Conservation (phyloP, 2,113 vertebrate genomes). For the Meleagris gallopavo region DNA sequence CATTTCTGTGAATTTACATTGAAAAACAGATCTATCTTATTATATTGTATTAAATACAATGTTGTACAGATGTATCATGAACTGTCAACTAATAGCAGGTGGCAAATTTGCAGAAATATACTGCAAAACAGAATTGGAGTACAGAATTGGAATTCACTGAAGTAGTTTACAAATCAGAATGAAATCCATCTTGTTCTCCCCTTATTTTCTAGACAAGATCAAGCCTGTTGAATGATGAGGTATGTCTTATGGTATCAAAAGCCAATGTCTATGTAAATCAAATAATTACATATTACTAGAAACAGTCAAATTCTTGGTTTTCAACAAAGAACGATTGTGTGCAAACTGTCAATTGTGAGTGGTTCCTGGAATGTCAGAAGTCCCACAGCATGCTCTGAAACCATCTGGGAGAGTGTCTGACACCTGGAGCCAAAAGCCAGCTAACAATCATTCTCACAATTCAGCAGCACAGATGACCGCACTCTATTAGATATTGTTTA, state of each 20-base stretch:
- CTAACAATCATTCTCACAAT: background rate
- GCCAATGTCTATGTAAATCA: background rate
- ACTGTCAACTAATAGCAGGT: background rate
- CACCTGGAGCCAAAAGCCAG: background rate
- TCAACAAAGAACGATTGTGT: background rate
- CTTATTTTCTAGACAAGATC: background rate
- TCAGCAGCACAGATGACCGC: background rate
- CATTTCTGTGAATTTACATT: background rate
- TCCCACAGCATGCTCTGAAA: background rate
- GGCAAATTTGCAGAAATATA: background rate
- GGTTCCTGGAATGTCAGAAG: background rate
- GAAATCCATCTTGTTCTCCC: background rate
- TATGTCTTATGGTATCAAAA: background rate
- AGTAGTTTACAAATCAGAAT: background rate
- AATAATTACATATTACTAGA: background rate
- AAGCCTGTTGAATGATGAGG: background rate
- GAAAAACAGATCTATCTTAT: background rate
- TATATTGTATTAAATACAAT: background rate
- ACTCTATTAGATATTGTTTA: background rate
- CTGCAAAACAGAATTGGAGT: background rate
- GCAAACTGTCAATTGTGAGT: background rate
- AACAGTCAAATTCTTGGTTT: background rate
- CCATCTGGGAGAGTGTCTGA: background rate
- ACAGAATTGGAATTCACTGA: background rate
- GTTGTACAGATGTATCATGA: background rate